Conservation (phyloP, 2,888 invertebrate genomes). For the Syrista parreyssii region DNA sequence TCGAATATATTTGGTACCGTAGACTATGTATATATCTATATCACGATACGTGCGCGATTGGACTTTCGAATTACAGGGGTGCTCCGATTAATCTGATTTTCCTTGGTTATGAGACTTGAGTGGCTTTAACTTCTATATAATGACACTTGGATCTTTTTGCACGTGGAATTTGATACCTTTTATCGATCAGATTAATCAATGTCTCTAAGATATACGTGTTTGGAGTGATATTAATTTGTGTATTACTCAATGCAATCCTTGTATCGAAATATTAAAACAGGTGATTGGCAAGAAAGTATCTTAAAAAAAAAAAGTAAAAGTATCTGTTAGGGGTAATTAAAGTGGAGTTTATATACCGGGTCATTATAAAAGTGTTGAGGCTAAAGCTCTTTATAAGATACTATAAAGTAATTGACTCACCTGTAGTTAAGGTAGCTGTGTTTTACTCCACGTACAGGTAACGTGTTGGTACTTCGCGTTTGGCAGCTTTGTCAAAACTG, state of each 20-base stretch:
- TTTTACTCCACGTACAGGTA: not conserved
- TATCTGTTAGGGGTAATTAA: not conserved
- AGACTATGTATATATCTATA: not conserved
- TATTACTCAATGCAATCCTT: too few species aligned
- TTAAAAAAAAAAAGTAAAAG: not conserved
- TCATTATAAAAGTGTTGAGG: not conserved
- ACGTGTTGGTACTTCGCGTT: conserved; percentile 12
- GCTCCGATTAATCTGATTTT: not conserved
- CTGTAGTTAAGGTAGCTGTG: conserved; percentile 7
- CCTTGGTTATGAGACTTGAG: not conserved
- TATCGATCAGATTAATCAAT: not conserved
- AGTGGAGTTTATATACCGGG: not conserved
- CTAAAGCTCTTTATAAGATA: conserved; percentile 34
- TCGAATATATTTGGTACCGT: not conserved
- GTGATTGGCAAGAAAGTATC: not conserved
- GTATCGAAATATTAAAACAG: not conserved
- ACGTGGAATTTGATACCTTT: not conserved
- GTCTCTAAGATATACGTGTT: not conserved
- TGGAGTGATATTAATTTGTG: not conserved
- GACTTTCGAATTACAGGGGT: not conserved
- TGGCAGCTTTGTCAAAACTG: conserved; percentile 39
- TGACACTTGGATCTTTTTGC: not conserved
- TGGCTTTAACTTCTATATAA: not conserved
- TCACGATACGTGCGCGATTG: not conserved
- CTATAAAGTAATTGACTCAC: conserved; percentile 48